Conservation (phyloP, 2,797 vertebrate genomes). For the Acridotheres tristis region DNA sequence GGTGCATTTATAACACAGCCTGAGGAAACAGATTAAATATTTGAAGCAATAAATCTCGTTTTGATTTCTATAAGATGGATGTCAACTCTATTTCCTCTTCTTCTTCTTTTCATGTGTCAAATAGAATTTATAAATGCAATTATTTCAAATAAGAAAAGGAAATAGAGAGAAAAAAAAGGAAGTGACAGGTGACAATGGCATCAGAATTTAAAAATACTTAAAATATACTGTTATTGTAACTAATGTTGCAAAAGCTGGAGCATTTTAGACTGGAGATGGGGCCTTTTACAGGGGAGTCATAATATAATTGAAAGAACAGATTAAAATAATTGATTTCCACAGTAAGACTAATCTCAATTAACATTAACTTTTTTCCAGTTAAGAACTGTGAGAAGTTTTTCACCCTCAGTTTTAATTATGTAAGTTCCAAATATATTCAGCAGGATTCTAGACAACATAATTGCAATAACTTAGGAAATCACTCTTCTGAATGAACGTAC, state of each 20-base stretch:
- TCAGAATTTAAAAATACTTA: background rate
- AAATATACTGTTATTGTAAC: background rate
- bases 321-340: background rate
- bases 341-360: background rate
- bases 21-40: background rate
- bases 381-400: background rate
- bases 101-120: background rate
- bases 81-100: background rate
- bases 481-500: background rate
- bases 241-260: background rate
- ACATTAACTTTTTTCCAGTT: background rate
- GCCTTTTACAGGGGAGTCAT: background rate
- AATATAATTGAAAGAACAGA: background rate
- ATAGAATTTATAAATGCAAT: constrained; percentile 1
- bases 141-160: background rate
- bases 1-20: background rate
- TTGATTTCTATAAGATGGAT: background rate
- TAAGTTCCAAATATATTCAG: background rate
- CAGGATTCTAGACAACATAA: background rate
- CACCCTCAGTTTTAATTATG: background rate
- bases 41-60: constrained; percentile 20
- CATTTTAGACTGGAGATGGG: background rate
- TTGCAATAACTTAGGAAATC: background rate
- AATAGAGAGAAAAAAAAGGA: background rate
- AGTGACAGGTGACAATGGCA: background rate